A percentile compares a stretch with the other conserved stretches of the same genome.
Evolutionary conservation across 2,113 vertebrate genomes (phyloP).

Genomic region (Odontophorus gujanensis): DNA sequence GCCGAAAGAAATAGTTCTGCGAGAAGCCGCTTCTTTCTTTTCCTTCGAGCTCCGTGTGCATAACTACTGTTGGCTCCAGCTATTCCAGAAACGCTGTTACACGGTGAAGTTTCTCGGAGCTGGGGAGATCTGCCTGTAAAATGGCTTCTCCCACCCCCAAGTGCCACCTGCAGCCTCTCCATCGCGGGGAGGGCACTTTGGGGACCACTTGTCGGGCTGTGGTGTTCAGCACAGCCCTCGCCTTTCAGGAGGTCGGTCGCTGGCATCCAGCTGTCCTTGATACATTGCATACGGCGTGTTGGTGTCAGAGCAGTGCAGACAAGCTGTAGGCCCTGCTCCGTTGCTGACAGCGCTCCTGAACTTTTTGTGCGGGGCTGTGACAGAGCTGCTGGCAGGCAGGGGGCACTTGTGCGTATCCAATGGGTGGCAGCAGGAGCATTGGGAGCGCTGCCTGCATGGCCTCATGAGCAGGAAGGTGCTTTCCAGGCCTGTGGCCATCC

Average conservation of each 20-base stretch:
- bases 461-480: background rate
- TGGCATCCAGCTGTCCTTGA: background rate
- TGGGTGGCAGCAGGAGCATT: background rate
- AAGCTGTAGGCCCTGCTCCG: constrained; percentile 25
- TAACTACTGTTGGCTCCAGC: background rate
- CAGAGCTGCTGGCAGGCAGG: constrained; percentile 40
- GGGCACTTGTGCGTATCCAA: constrained; percentile 45
- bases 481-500: background rate
- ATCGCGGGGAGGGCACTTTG: background rate
- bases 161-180: background rate
- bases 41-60: background rate
- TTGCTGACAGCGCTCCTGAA: background rate
- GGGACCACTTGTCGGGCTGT: background rate
- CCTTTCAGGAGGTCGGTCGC: background rate
- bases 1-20: background rate
- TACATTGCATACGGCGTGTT: background rate
- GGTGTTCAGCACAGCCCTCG: background rate
- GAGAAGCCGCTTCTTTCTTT: background rate
- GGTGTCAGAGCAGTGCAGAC: background rate
- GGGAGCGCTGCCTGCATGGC: background rate
- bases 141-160: constrained; percentile 8
- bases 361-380: background rate
- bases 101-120: background rate
- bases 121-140: background rate
- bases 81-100: background rate